Evolutionary conservation across 2,888 invertebrate genomes (phyloP), one percentile per base, ranked within the genome.

Genomic region (Anorthoa munda): DNA sequence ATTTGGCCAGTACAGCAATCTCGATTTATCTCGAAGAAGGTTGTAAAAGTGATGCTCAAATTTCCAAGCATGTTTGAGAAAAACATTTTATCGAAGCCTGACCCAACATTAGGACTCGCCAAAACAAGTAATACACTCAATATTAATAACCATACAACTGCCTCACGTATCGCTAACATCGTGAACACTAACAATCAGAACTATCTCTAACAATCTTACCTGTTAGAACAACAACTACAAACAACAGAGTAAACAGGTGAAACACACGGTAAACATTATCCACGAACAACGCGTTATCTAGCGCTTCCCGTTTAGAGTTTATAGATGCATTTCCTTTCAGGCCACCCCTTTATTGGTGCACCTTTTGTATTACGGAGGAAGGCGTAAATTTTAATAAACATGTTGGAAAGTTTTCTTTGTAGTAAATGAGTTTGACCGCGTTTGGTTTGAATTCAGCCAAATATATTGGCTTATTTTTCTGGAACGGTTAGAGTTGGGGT

Each of bases 201-300:
- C 67, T 72, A 84, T 75, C 64, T 81, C 59, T 55, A 73, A 71
- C 77, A 70, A 75, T 80, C 64, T 65, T 67, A 75, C 60, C 70
- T 39, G 71, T 56, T 77, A 60, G 58, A 71, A 73, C 68, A 82
- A 80, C 69, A 77, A 79, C 68, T 68, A 26, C 56, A 46, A 75
- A 83, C 78, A 80, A 69, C 23, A n/a, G 45, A 58, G 26, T 66
- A 77, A 67, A 82, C 65, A 66, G 66, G 55, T 69, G 58, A 58
- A 66, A 56, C 64, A 76, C 59, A 78, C 55, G 39, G 70, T 63
- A 68, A 86, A 83, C 65, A 82, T 77, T 81, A 80, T 73, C 75
- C 72, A 59, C 69, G 81, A 85, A 86, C 83, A 83, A 87, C 77
- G 64, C 76, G 70, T 77, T 90, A 90, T 90, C 90, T 87, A 81